A percentile compares a stretch with the other conserved stretches of the same genome.
Conservation (phyloP, 2,888 invertebrate species). For the Acronicta aceris region DNA sequence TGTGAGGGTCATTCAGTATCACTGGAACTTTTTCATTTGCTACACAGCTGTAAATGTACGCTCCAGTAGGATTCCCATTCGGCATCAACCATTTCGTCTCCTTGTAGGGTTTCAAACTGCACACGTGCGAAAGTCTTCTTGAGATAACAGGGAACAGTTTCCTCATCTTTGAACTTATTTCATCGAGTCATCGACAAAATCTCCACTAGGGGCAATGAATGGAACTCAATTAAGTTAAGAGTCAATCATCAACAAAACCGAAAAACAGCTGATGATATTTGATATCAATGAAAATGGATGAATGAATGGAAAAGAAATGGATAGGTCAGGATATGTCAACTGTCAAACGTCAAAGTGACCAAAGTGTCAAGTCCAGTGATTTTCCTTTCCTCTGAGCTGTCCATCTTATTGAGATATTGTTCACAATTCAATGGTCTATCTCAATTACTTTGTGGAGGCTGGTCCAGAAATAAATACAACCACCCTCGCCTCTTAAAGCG, state of each 20-base stretch:
- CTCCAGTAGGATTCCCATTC: constrained; percentile 88
- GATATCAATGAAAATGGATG: neutral
- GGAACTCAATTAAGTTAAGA: too few species aligned
- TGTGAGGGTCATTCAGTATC: constrained; percentile 91
- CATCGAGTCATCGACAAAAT: constrained; percentile 28
- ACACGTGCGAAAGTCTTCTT: constrained; percentile 80
- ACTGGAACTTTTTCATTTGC: constrained; percentile 92
- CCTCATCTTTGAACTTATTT: constrained; percentile 63
- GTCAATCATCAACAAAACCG: neutral
- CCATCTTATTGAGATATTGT: too few species aligned
- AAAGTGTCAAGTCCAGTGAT: too few species aligned
- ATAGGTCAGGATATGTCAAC: too few species aligned
- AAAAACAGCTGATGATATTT: constrained; percentile 21
- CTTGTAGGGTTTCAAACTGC: constrained; percentile 82
- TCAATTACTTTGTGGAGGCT: too few species aligned
- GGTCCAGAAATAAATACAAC: too few species aligned
- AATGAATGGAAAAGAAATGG: too few species aligned
- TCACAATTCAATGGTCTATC: too few species aligned
- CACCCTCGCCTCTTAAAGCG: too few species aligned
- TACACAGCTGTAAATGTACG: constrained; percentile 92
- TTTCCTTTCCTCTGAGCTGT: too few species aligned
- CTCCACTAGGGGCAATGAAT: too few species aligned
- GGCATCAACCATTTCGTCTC: constrained; percentile 88
- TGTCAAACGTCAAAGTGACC: too few species aligned
- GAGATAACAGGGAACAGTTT: constrained; percentile 65